A percentile compares a stretch with the other conserved stretches of the same genome.
These are phyloP conservation scores for Drosophila mauritiana DNA, from an alignment of 1,140 invertebrate genomes.

Conservation along the genomic window DNA sequence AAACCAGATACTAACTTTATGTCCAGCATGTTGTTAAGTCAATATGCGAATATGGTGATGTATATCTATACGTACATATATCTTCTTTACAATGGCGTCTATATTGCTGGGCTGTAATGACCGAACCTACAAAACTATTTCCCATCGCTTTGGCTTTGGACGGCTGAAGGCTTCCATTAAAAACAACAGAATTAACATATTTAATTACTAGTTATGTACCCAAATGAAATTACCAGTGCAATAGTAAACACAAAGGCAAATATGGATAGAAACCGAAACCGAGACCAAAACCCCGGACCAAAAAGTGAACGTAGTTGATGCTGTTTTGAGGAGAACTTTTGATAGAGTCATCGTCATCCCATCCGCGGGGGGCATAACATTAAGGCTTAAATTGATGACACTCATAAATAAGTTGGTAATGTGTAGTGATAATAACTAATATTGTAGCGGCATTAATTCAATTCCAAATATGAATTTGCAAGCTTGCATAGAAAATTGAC, in stretches of 20 bases:
- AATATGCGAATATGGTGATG: constrained; percentile 4
- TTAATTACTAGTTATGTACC: constrained; percentile 58
- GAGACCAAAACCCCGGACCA: neutral
- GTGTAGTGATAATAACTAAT: constrained; percentile 48
- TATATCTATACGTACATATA: neutral
- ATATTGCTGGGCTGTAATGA: constrained; percentile 25
- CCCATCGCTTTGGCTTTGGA: constrained; percentile 64
- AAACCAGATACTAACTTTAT: neutral
- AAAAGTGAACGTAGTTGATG: constrained; percentile 34
- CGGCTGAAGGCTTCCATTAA: constrained; percentile 65
- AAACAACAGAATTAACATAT: constrained; percentile 64
- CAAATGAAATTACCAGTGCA: constrained; percentile 57
- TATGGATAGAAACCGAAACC: constrained; percentile 35
- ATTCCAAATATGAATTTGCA: constrained; percentile 21
- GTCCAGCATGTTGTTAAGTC: constrained; percentile 7
- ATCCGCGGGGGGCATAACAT: neutral
- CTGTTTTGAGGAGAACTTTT: constrained; percentile 2
- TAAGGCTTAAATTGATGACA: constrained; percentile 65
- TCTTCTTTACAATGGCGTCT: constrained; percentile 18
- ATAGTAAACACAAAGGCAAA: constrained; percentile 23
- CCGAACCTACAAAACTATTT: constrained; percentile 34
- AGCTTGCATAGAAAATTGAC: constrained; percentile 40
- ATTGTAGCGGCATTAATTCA: constrained; percentile 43
- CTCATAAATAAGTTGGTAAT: constrained; percentile 64
- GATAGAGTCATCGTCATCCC: constrained; percentile 22